Percentiles rank a stretch among this genome's conserved stretches.
phyloP scores from a whole-genome alignment of 30 jellyfish, hydroid and myxozoan species.

The Pelagia noctiluca region DNA sequence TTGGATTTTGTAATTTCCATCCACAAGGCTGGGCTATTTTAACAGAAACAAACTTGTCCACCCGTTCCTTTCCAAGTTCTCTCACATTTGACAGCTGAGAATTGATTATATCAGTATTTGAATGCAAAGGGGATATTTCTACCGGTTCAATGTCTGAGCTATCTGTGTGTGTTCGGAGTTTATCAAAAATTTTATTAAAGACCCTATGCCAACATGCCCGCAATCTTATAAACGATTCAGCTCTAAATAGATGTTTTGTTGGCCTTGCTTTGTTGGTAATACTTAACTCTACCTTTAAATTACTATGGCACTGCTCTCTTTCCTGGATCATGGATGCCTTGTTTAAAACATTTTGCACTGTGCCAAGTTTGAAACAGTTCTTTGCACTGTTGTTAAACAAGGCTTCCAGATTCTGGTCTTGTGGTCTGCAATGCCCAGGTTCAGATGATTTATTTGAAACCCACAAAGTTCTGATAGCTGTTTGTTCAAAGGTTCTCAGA shows the following conservation, averaged over 20 bases:
- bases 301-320: background rate
- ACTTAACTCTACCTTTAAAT: background rate
- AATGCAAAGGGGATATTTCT: constrained; percentile 11
- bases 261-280: background rate
- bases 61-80: constrained; percentile 14
- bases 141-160: background rate
- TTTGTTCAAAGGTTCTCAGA: constrained; percentile 16
- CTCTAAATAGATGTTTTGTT: background rate
- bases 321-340: constrained; percentile 41
- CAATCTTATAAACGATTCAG: background rate
- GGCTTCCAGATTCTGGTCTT: too few species aligned
- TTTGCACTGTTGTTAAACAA: too few species aligned
- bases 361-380: too few species aligned
- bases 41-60: constrained; percentile 39
- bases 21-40: constrained; percentile 26
- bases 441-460: constrained; percentile 32
- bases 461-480: constrained; percentile 34
- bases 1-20: constrained; percentile 40
- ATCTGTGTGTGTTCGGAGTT: background rate
- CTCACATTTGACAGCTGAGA: constrained; percentile 24
- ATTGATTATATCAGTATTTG: background rate
- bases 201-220: constrained; percentile 21
- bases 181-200: background rate
- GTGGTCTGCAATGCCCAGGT: constrained; percentile 65
- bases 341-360: constrained; percentile 26